Conservation (phyloP, 2,797 vertebrate genomes). For the Sternotherus odoratus region DNA sequence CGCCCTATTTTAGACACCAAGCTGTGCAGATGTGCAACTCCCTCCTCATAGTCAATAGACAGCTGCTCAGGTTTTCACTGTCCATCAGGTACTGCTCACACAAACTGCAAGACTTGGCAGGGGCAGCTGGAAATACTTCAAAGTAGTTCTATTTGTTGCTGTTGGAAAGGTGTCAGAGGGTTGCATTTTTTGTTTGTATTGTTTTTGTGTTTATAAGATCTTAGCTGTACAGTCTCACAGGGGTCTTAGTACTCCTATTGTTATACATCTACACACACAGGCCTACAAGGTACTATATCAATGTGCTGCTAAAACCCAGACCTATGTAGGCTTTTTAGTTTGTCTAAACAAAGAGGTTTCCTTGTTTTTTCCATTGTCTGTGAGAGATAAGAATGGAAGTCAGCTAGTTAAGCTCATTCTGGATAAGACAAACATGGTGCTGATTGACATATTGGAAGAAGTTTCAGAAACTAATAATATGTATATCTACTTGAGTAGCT, state of each 20-base stretch:
- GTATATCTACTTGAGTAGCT: not conserved
- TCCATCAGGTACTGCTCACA: rapidly evolving
- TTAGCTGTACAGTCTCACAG: not conserved
- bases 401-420: not conserved
- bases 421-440: not conserved
- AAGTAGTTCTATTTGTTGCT: not conserved
- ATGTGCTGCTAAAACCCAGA: not conserved
- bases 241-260: not conserved
- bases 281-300: not conserved
- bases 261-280: not conserved
- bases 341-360: not conserved
- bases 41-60: not conserved
- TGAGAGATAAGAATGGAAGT: not conserved
- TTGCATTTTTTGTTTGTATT: not conserved
- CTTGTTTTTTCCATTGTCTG: not conserved
- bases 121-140: not conserved
- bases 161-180: not conserved
- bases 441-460: not conserved
- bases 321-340: not conserved
- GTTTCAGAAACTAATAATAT: not conserved
- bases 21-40: not conserved
- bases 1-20: not conserved
- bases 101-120: not conserved
- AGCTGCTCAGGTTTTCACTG: not conserved
- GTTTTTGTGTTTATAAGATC: not conserved